phyloP scores from a whole-genome alignment of 37 sponge, comb jelly and placozoan species.

The Oopsacas minuta region DNA sequence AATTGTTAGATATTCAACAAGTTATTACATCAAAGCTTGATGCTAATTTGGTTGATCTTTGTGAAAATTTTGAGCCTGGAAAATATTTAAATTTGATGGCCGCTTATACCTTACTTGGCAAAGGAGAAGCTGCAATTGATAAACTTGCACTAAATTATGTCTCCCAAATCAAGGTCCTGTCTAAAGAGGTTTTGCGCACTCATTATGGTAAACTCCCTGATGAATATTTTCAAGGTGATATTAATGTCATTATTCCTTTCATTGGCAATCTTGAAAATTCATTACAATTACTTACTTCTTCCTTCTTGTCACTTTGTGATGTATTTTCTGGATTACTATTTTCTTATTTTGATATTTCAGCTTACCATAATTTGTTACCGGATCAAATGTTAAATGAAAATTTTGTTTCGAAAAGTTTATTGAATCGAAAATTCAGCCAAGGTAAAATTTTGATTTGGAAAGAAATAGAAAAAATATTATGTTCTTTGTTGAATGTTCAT shows the following conservation, averaged over 20 bases:
- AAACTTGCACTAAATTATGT: not conserved
- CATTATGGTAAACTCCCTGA: no score
- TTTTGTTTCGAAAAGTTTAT: not conserved
- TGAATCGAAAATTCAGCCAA: not conserved
- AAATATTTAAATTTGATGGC: not conserved
- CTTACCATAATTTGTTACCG: not conserved
- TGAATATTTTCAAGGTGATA: no score
- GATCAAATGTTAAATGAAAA: not conserved
- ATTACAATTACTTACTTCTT: not conserved
- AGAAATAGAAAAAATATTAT: not conserved
- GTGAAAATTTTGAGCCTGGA: not conserved
- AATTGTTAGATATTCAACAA: not conserved
- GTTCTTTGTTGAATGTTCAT: not conserved
- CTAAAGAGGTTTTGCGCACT: no score
- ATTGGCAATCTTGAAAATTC: no score
- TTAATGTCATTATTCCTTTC: no score
- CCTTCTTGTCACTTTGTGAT: not conserved
- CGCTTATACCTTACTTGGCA: not conserved
- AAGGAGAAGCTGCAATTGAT: not conserved
- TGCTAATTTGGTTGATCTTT: not conserved
- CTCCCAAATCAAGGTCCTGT: no score
- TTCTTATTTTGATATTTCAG: not conserved
- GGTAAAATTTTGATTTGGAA: not conserved
- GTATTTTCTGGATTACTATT: not conserved
- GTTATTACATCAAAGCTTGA: not conserved